Base-by-base conservation (phyloP, 2,888 invertebrate species). In the Quadriops clusia region DNA sequence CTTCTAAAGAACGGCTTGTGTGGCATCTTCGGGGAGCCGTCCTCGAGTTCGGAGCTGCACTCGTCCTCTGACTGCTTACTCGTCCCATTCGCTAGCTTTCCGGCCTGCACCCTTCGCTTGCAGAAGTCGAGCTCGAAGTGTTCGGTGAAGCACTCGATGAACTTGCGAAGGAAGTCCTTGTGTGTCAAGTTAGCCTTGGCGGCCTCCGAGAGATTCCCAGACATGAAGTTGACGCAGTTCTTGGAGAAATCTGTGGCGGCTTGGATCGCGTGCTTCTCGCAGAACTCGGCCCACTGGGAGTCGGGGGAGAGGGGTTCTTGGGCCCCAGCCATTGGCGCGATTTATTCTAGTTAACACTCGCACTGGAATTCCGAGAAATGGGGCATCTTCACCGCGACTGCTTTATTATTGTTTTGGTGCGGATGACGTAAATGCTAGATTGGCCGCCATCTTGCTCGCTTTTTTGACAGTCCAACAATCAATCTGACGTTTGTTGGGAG, bases 191-290 rank as follows among this genome's bases (percentile, higher is more conserved):
- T 72, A 14, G 72, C 64, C 37, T 77, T 68, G 11, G 73, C 67
- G 45, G 70, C 68, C 45, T 81, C 81, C 17, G 73, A 70, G 38
- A 77, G 59, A 52, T 76, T 77, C 26, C 75, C 70, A 46, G 77
- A 76, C 39, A 85, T 72, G 53, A 77, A 86, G 43, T 77, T 77
- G 43, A 81, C 70, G 61, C 86, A 86, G 49, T 82, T 81, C 62
- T 81, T 82, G 47, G 87, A 84, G 61, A 91, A 90, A 63, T 87
- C 86, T 50, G 81, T 78, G 37, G 86, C 86, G 33, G 87, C 81
- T 37, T 77, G 72, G 50, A 76, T 75, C 36, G 86, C 86, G 64
- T 89, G 87, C 57, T 85, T 76, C 61, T 86, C 84, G 64, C 85
- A 85, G 60, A 85, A 82, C 58, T 85, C 83, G 53, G 74, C 70